A percentile compares a stretch with the other conserved stretches of the same genome.
Conservation (phyloP, 2,888 invertebrate genomes). For the Sinohyriopsis cumingii region DNA sequence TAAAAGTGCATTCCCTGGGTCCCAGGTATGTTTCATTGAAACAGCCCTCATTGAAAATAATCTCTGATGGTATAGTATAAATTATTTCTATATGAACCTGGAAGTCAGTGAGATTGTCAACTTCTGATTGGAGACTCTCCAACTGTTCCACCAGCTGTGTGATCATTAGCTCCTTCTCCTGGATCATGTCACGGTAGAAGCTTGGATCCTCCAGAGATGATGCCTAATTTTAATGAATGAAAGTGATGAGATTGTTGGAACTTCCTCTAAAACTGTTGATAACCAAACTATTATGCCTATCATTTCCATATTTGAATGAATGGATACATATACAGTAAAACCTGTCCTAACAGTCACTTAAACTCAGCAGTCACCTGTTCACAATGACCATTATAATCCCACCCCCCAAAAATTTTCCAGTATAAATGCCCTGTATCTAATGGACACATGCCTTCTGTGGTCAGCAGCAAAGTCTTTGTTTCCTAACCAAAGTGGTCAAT, state of each 20-base stretch:
- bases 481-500: no score
- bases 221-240: background rate
- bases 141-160: slow-evolving; percentile 57
- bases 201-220: slow-evolving; percentile 2
- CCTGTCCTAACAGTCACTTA: no score
- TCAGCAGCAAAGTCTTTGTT: no score
- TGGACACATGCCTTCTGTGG: background rate
- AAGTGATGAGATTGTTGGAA: background rate
- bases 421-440: no score
- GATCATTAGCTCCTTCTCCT: slow-evolving; percentile 52
- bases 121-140: slow-evolving; percentile 58
- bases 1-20: no score
- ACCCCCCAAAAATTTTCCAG: no score
- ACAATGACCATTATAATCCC: no score
- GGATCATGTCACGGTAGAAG: slow-evolving; percentile 26
- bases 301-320: background rate
- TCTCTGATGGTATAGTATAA: background rate
- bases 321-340: background rate
- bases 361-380: no score
- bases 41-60: background rate
- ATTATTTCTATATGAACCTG: slow-evolving; percentile 43
- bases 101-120: slow-evolving; percentile 58
- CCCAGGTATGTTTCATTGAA: background rate
- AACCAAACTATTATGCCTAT: background rate
- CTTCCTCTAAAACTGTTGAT: background rate